Evolutionary conservation across 2,888 invertebrate species (phyloP), one percentile per base, ranked within the genome.

Genomic region (Pseudeuparius sepicola): DNA sequence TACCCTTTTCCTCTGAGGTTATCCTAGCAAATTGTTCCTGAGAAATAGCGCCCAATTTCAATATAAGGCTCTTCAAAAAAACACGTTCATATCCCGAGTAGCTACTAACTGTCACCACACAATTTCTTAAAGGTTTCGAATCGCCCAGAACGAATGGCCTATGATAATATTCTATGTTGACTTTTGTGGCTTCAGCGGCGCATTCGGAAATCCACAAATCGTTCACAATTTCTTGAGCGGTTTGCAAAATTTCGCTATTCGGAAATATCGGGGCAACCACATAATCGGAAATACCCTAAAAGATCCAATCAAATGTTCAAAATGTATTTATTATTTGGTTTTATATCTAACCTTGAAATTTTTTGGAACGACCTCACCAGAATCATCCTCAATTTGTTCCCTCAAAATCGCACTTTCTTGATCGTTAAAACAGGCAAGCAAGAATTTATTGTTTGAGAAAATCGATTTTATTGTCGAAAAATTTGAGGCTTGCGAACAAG

Each of bases 31-130:
- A 78, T 29, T 71, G 72, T 46, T 83, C 50, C 67, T 78, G 59
- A 16, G 49, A 51, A 6, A 62, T 65, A 2, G 85, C 89, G 2
- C 90, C 89, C 7, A 90, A 60, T 16, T 71, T 59, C 44, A 72
- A 71, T 2, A 81, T 78, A 23, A 90, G 59, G 18, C 73, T 68
- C 37, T 75, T 73, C 1, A 92, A 65, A 51, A 79, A 88, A 13
- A 71, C 71, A 14, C 88, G 64, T 61, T 90, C 88, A 5, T 71
- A 64, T 0, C 77, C 77, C 7, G 68, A 63, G 57, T 86, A 90
- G 0, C 79, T 76, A 49, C 87, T 89, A 43, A 88, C 71, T 6
- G 84, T 80, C 35, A 89, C 71, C 0, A 86, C 83, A 49, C 84
- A 83, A 25, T 73, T 76, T 0, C 56, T 49, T 12, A 92, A 60